phyloP scores from a whole-genome alignment of 2,888 invertebrate genomes.

The Liopterus haemorrhoidalis region DNA sequence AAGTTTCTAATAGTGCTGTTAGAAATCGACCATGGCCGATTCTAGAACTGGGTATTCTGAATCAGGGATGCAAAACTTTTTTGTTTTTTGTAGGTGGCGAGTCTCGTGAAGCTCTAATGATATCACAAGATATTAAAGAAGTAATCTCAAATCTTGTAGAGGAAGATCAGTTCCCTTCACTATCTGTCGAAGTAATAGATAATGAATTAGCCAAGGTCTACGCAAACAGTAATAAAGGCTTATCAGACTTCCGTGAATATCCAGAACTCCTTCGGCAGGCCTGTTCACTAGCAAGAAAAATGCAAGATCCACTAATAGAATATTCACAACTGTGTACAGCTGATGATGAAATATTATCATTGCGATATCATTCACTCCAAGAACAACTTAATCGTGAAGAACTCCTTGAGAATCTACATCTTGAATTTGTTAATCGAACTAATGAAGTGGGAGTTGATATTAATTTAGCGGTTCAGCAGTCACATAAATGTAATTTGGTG shows the following conservation, averaged over 20 bases:
- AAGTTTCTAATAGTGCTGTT: no score
- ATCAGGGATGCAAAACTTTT: no score
- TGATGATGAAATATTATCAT: constrained; percentile 93
- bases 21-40: no score
- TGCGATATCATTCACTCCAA: constrained; percentile 83
- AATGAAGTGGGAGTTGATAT: constrained; percentile 98
- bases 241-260: constrained; percentile 86
- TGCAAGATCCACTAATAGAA: constrained; percentile 95
- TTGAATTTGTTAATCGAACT: constrained; percentile 90
- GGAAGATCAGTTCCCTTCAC: constrained; percentile 79
- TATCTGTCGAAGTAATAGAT: constrained; percentile 87
- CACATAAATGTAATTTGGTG: constrained; percentile 80
- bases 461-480: constrained; percentile 84
- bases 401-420: constrained; percentile 72
- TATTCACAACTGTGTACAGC: constrained; percentile 92
- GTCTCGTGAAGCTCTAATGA: constrained; percentile 76
- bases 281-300: constrained; percentile 81
- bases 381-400: constrained; percentile 80
- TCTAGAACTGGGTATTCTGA: no score
- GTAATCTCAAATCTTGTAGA: constrained; percentile 68
- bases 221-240: constrained; percentile 82
- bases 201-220: constrained; percentile 91
- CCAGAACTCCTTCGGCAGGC: constrained; percentile 87
- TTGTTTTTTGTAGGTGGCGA: constrained; percentile 93
- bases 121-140: constrained; percentile 71